Evolutionary conservation across 2,888 invertebrate genomes (phyloP), one percentile per base, ranked within the genome.

Genomic region (Drosophila conformis): DNA sequence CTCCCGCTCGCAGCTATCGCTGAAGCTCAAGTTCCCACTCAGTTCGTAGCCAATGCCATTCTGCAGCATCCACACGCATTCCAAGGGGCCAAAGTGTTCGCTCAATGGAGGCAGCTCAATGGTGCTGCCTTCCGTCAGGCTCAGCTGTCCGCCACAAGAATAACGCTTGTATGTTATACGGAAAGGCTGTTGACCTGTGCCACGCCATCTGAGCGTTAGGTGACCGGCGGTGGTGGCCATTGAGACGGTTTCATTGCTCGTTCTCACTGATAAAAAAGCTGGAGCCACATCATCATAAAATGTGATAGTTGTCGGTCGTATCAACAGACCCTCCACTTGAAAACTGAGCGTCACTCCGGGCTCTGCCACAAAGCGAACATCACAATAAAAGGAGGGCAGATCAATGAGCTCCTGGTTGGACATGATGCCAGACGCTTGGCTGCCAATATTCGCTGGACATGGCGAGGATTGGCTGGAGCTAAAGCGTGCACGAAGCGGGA

Each of bases 61-160:
- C 0, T 1, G 15, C 0, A 97, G 86, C 29, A 94, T 87, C 97
- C 98, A 98, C 0, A 94, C 94, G 92, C 98, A 99, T 84, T 96
- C 95, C 18, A 96, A 84, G 0, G 94, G 92, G 15, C 90, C 92
- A 21, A 83, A 81, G 15, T 66, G 56, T 0, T 36, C 31, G 0
- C 38, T 38, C 46, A 93, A 82, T 91, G 91, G 73, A 73, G 93
- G 69, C 91, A 93, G 63, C 91, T 91, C 75, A 89, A 91, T 60
- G 90, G 84, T 66, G 89, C 89, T 66, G 21, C 90, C 91, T 72
- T 93, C 90, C 1, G 84, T 87, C 11, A 93, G 75, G 1, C 73
- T 76, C 2, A 95, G 67, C 7, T 94, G 76, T 7, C 97, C 97
- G 25, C 97, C 97, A 89, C 97, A 97, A 2, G 94, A 91, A 81